Base-by-base conservation (phyloP, 2,888 invertebrate species). In the Dimorphilus gyrociliatus region DNA sequence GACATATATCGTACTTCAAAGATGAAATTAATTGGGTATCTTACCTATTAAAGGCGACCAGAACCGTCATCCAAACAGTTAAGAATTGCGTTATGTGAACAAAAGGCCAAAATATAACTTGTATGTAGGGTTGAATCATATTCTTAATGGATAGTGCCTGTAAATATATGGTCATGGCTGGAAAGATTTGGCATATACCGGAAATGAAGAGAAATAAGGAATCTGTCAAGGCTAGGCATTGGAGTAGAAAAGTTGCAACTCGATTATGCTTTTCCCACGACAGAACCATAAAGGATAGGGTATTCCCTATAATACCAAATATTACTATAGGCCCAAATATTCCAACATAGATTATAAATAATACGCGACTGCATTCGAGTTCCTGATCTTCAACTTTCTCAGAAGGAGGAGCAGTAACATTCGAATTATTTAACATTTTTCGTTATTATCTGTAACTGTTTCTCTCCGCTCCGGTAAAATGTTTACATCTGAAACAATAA, bases 1-100 rank as follows among this genome's bases (percentile, higher is more conserved):
- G n/a, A n/a, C n/a, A n/a, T n/a, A n/a, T n/a, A n/a, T n/a, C n/a
- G n/a, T n/a, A n/a, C n/a, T n/a, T n/a, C n/a, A n/a, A n/a, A n/a
- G n/a, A n/a, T n/a, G n/a, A n/a, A n/a, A n/a, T n/a, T n/a, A n/a
- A n/a, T n/a, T n/a, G n/a, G n/a, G n/a, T n/a, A n/a, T n/a, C n/a
- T n/a, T n/a, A n/a, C n/a, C n/a, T n/a, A 32, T 44, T 44, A 25
- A 38, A 33, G 5, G 44, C 41, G 24, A 44, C 40, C 16, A 44
- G 38, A 10, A 44, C 44, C 1, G 42, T 44, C 23, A 44, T 40
- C 44, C 42, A 44, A 7, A 44, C 36, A 2, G 44, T 44, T 13
- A 27, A 29, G 30, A 44, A 27, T 36, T 44, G 44, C 1, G 44
- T 38, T 23, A 39, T 34, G 33, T 44, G 36, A 8, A 41, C 42